phyloP scores from a whole-genome alignment of 2,113 vertebrate species.

The Nicator chloris region DNA sequence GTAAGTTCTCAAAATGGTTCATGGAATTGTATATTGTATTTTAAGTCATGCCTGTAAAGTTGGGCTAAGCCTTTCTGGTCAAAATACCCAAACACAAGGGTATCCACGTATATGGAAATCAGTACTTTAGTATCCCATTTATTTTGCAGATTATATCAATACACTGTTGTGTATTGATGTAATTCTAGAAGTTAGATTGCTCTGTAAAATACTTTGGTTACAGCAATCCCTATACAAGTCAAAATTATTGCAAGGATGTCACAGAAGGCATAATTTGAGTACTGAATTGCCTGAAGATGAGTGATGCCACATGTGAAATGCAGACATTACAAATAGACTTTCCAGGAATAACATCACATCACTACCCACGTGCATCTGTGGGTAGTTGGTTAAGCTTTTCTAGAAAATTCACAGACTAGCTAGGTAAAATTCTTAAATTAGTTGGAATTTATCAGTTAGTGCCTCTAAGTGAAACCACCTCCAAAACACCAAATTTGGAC shows the following conservation, averaged over 20 bases:
- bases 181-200: not conserved
- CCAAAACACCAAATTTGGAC: not conserved
- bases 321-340: not conserved
- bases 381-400: not conserved
- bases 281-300: not conserved
- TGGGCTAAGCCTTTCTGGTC: not conserved
- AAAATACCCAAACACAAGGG: not conserved
- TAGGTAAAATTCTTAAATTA: not conserved
- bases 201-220: not conserved
- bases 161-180: not conserved
- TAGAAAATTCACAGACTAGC: not conserved
- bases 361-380: not conserved
- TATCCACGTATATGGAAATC: not conserved
- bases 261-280: not conserved
- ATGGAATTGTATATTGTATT: not conserved
- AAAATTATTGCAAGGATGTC: not conserved
- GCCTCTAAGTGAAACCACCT: not conserved
- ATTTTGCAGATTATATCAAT: not conserved
- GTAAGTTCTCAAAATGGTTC: not conserved
- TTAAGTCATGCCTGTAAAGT: not conserved
- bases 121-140: not conserved
- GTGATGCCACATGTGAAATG: not conserved
- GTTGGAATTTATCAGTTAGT: not conserved
- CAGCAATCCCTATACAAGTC: not conserved
- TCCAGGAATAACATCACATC: not conserved